Evolutionary conservation across 2,888 invertebrate genomes (phyloP).

Genomic region (Cheilosia grossa): DNA sequence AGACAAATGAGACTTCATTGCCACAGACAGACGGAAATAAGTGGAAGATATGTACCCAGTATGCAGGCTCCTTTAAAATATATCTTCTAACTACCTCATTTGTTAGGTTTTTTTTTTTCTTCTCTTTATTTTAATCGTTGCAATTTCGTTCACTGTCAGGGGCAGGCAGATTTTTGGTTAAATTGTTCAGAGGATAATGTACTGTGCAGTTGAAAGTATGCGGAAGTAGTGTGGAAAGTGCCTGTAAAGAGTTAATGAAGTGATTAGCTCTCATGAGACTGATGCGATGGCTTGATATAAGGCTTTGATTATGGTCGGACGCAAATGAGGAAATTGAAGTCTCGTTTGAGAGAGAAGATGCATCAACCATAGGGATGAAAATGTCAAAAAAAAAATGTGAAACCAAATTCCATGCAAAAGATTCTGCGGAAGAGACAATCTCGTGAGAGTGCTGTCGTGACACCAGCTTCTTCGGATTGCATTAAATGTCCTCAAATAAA

Average conservation of each 20-base stretch:
- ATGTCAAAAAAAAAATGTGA: too few species aligned
- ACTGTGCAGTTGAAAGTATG: neutral
- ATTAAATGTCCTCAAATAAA: too few species aligned
- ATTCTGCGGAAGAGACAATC: too few species aligned
- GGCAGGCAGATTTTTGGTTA: slow-evolving; percentile 19
- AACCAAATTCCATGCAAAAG: too few species aligned
- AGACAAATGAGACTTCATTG: slow-evolving; percentile 69
- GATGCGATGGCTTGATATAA: neutral
- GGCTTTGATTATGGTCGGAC: too few species aligned
- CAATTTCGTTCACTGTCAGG: slow-evolving; percentile 27
- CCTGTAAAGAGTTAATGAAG: slow-evolving; percentile 6
- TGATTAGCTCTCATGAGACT: neutral
- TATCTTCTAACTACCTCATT: slow-evolving; percentile 20
- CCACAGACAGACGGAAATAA: slow-evolving; percentile 61
- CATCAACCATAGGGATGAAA: too few species aligned
- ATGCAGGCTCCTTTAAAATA: slow-evolving; percentile 21
- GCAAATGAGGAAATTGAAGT: too few species aligned
- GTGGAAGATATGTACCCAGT: slow-evolving; percentile 36
- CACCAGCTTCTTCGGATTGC: too few species aligned
- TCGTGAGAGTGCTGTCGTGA: too few species aligned
- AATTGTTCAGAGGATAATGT: slow-evolving; percentile 3
- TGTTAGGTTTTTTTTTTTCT: neutral
- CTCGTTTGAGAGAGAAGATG: too few species aligned
- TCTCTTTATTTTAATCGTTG: slow-evolving; percentile 23
- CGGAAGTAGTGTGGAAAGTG: neutral